These are phyloP conservation scores for Agapostemon virescens DNA, from an alignment of 2,888 invertebrate genomes.

Conservation along the genomic window DNA sequence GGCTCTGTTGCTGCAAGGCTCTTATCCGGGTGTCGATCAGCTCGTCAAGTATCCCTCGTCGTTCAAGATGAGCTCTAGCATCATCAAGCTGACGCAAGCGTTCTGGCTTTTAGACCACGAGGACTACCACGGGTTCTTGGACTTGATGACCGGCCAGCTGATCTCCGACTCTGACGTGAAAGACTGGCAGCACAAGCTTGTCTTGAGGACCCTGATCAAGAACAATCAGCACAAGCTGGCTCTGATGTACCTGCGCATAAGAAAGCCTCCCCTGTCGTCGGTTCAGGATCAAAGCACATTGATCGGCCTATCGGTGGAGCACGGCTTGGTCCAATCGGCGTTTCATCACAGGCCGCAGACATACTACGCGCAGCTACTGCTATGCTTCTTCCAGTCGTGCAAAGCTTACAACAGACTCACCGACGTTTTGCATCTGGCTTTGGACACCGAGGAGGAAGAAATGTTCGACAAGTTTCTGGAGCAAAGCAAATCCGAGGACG, in stretches of 20 bases:
- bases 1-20: slow-evolving; percentile 86
- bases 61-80: slow-evolving; percentile 87
- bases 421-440: slow-evolving; percentile 84
- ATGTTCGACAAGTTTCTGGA: slow-evolving; percentile 86
- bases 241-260: slow-evolving; percentile 85
- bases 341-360: slow-evolving; percentile 75
- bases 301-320: slow-evolving; percentile 74
- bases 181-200: slow-evolving; percentile 88
- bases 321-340: slow-evolving; percentile 76
- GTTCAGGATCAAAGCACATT: slow-evolving; percentile 80
- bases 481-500: slow-evolving; percentile 84
- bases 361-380: slow-evolving; percentile 73
- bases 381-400: slow-evolving; percentile 75
- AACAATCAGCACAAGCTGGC: slow-evolving; percentile 88
- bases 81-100: slow-evolving; percentile 90
- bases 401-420: slow-evolving; percentile 72
- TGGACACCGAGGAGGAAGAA: slow-evolving; percentile 85
- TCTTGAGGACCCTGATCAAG: slow-evolving; percentile 85
- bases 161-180: slow-evolving; percentile 81
- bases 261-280: slow-evolving; percentile 82
- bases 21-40: slow-evolving; percentile 85
- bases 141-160: slow-evolving; percentile 75
- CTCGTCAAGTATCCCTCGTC: slow-evolving; percentile 90
- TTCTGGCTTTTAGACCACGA: slow-evolving; percentile 95
- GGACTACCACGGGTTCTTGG: slow-evolving; percentile 85